A percentile compares a stretch with the other conserved stretches of the same genome.
These are phyloP conservation scores for Nymphalis polychloros DNA, from an alignment of 2,888 invertebrate genomes.

Conservation along the genomic window DNA sequence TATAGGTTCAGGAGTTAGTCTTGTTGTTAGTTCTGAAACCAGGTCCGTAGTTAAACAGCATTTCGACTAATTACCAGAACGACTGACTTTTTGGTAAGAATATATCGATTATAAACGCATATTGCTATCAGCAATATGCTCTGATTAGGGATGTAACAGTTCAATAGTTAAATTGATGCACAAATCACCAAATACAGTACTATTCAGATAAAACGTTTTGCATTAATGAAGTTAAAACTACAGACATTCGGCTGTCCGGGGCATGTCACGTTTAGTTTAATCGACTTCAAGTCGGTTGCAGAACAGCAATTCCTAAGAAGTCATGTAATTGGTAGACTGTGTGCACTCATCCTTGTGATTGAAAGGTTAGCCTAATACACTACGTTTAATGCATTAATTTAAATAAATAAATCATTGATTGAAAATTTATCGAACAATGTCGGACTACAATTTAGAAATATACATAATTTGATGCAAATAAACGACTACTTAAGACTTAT, in stretches of 20 bases:
- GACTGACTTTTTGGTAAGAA: too few species aligned
- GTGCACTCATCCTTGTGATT: constrained; percentile 7
- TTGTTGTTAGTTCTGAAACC: too few species aligned
- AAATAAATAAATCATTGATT: constrained; percentile 2
- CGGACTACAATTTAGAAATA: background rate
- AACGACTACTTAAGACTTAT: background rate
- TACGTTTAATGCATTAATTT: background rate
- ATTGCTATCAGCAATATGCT: too few species aligned
- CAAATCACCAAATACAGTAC: background rate
- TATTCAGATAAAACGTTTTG: background rate
- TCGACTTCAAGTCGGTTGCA: background rate
- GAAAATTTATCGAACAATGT: background rate
- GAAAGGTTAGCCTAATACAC: background rate
- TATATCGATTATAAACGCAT: too few species aligned
- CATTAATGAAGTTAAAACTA: background rate
- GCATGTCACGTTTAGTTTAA: constrained; percentile 1
- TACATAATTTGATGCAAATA: background rate
- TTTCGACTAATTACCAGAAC: too few species aligned
- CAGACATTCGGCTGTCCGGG: background rate
- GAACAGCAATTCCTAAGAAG: constrained; percentile 5
- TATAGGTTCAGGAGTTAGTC: too few species aligned
- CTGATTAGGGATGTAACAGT: too few species aligned
- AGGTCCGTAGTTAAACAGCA: too few species aligned
- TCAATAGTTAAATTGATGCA: too few species aligned
- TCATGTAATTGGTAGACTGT: background rate